Evolutionary conservation across 2,113 vertebrate genomes (phyloP), one percentile per base, ranked within the genome.

Genomic region (Hippocampus comes): DNA sequence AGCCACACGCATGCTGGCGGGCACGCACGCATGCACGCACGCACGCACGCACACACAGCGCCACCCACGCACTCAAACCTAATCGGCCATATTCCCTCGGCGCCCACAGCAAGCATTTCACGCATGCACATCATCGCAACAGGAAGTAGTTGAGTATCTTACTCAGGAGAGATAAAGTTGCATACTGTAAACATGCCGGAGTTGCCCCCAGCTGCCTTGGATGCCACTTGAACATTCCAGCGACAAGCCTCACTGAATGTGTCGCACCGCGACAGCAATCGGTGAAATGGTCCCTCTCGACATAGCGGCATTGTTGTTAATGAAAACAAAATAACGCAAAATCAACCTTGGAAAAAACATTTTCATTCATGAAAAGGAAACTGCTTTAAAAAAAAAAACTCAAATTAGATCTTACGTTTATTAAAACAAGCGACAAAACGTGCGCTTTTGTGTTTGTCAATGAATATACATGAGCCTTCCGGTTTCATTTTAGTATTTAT

Each of bases 51-150:
- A 63, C 60, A 38, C 72, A 67, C 4, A 23, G 53, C 20, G 9
- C n/a, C 73, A 14, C 69, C 53, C 42, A 68, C 63, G 30, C 71
- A 70, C 25, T 61, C 27, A 43, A 25, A 79, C 68, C 66, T 73
- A 78, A 82, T 70, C 63, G 49, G 8, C 70, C 57, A 63, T 51
- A 75, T 73, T 73, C 55, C 65, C 67, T 60, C 51, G 14, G 55
- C 1, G 34, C 80, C 79, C 61, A 43, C 15, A 79, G 80, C 83
- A 75, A 82, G 83, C 76, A 64, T 82, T 84, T 73, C 65, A 83
- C 20, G n/a, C 71, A 72, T 75, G 51, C 82, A 84, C 65, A 86
- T 74, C 68, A 71, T 55, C 76, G 57, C 68, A 82, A 76, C 82
- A 81, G 78, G 76, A 82, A 61, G 60, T 23, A 43, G 15, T 63